Base-by-base conservation (phyloP, 2,113 vertebrate species). In the Callorhinus ursinus region DNA sequence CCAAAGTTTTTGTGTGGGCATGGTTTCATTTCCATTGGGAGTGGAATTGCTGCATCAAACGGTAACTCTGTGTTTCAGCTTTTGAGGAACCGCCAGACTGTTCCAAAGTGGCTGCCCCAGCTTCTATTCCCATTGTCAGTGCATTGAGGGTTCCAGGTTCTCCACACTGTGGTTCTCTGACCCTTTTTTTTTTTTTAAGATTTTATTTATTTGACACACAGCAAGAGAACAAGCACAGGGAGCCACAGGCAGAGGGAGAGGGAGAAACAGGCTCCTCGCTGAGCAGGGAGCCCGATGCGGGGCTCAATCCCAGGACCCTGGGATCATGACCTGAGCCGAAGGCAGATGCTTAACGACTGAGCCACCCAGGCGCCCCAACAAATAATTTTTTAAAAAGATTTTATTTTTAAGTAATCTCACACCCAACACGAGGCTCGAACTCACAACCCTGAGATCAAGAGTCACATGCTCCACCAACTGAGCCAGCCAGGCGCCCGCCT, bases 291-390 rank as follows among this genome's bases (percentile, higher is more conserved):
- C 46, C 46, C 46, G 46, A 46, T 7, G 46, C 7, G 46, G 46
- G 46, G 7, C 46, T 46, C 7, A 14, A 33, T 8, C 31, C 65
- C 28, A 7, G 46, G 6, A 46, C 46, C 0, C 46, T 7, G 15
- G 65, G 31, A 67, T 33, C 31, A 63, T 72, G 36, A 72, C 36
- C 69, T 72, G 36, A 39, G 21, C 36, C 11, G 9, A 72, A 39
- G 69, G 19, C 10, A 10, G 69, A 39, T 0, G 18, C n/a, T n/a
- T 11, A 12, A 22, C 9, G 0, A 39, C 69, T 39, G n/a, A 39
- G n/a, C 69, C 69, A 36, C 4, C 10, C 21, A 5, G 7, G 46
- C 7, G 7, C 61, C 26, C 61, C 12, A 46, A 46, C 46, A 46
- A 46, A 46, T 46, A 46, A 46, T 46, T 46, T 46, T 46, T 46